Evolutionary conservation across 2,797 vertebrate species (phyloP), one percentile per base, ranked within the genome.

Genomic region (Periophthalmus magnuspinnatus): DNA sequence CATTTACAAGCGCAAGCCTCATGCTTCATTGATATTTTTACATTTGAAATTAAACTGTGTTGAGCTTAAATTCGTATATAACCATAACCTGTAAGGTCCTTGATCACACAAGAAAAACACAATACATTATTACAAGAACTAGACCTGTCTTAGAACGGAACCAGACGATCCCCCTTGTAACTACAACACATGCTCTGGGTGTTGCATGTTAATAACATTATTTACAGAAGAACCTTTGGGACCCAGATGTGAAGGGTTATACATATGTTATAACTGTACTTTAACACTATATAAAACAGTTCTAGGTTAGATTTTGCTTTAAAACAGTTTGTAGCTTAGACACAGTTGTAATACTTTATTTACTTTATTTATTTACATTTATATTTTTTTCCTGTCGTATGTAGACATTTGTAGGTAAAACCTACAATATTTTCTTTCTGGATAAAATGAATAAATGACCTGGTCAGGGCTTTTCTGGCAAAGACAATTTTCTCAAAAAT

Each of bases 1-100:
- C 82, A 85, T 90, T 86, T 80, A 65, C 56, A 17, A 77, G 48
- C 19, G 17, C 76, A 65, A 67, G 66, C 67, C 59, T 28, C 66
- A 41, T 68, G 48, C 48, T 52, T 54, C 21, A 9, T 69, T 75
- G 16, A 72, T 77, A 70, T 61, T 62, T 67, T 65, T 14, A 76
- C 48, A 63, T 57, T 79, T 83, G 41, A 45, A 45, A 45, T 45
- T 5, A 13, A 45, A 41, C 45, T 16, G 13, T 45, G 3, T 16
- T 45, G 45, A 45, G 11, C 45, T 45, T 13, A 41, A 41, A 41
- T 41, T 11, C 11, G 13, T 41, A 41, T 41, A 38, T 41, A 41
- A 41, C 38, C 11, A 41, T 41, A 13, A 41, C 38, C 38, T 41
- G 38, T 41, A 41, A 41, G 38, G 38, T 41, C 41, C 38, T n/a